Conservation (phyloP, 1,140 invertebrate species). For the Drosophila bocki region DNA sequence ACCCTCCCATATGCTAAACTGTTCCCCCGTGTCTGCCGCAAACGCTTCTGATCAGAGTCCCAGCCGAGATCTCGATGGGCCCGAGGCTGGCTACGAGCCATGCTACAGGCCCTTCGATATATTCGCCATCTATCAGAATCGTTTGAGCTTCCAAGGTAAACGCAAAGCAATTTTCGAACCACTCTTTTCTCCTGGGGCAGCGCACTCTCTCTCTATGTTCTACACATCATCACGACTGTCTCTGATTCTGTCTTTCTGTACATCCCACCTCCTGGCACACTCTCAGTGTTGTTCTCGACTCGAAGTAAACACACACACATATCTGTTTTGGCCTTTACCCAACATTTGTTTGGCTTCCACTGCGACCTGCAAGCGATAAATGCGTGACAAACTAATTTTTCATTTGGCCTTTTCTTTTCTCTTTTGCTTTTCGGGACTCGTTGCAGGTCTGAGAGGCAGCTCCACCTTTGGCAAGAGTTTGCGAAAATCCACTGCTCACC, state of each 20-base stretch:
- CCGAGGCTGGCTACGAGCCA: slow-evolving; percentile 71
- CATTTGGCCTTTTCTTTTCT: background rate
- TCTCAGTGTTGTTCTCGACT: slow-evolving; percentile 16
- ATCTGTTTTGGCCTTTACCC: slow-evolving; percentile 18
- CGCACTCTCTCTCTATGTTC: slow-evolving; percentile 27
- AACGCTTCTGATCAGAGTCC: slow-evolving; percentile 41
- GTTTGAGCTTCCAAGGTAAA: slow-evolving; percentile 84
- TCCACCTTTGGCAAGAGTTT: slow-evolving; percentile 82
- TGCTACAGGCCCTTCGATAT: slow-evolving; percentile 83
- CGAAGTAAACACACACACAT: slow-evolving; percentile 27
- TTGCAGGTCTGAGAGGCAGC: slow-evolving; percentile 71
- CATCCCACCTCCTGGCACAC: slow-evolving; percentile 18
- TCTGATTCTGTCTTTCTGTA: slow-evolving; percentile 31
- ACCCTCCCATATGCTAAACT: slow-evolving; percentile 69
- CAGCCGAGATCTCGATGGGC: slow-evolving; percentile 40
- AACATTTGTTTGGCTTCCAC: slow-evolving; percentile 22
- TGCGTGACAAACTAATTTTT: slow-evolving; percentile 26
- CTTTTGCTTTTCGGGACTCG: background rate
- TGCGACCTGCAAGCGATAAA: slow-evolving; percentile 11
- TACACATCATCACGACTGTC: slow-evolving; percentile 28
- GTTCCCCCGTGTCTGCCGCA: slow-evolving; percentile 48
- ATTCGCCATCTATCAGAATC: slow-evolving; percentile 82
- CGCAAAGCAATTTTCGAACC: slow-evolving; percentile 56
- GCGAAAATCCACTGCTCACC: slow-evolving; percentile 55
- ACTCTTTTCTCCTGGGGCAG: slow-evolving; percentile 44